Evolutionary conservation across 2,888 invertebrate species (phyloP), one percentile per base, ranked within the genome.

Genomic region (Trissolcus brochymenae): DNA sequence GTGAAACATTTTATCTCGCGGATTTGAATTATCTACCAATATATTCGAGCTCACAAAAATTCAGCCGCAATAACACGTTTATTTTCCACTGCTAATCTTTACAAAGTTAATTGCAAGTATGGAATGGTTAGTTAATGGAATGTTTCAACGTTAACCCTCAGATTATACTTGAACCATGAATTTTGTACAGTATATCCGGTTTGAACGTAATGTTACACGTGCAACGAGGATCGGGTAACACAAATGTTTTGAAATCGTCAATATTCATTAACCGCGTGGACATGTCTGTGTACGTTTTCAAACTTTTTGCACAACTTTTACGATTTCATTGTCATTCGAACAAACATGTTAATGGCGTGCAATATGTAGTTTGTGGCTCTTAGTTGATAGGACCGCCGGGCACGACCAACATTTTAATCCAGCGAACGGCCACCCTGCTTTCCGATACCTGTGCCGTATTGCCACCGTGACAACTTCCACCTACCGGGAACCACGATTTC

Each of bases 371-470:
- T 76, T 62, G 65, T 81, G 83, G 80, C 80, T 80, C 83, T 35
- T 35, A 83, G 85, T 84, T 86, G 87, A 86, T 87, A 86, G 84
- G 86, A 86, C 85, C 86, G 86, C 86, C 85, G 84, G 85, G 83
- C 81, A 86, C 84, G 86, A 87, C 84, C 84, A 86, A 87, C 86
- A 86, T 86, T 87, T 87, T 87, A 87, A 86, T 87, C 86, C 82
- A 81, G 80, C 82, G 80, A 75, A 78, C 77, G 81, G 81, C 82
- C 82, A 82, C 82, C 82, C 80, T 81, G 81, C 80, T 81, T 79
- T 70, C 72, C 65, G 73, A 76, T 79, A 79, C 78, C 74, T 77
- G 68, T 35, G 64, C 76, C 79, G 57, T 78, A 76, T 75, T 72
- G 76, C 79, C 78, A 74, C 76, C 66, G 77, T 75, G 76, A 79